These are phyloP conservation scores for Carterocephalus palaemon DNA, from an alignment of 2,888 invertebrate species.

Conservation along the genomic window DNA sequence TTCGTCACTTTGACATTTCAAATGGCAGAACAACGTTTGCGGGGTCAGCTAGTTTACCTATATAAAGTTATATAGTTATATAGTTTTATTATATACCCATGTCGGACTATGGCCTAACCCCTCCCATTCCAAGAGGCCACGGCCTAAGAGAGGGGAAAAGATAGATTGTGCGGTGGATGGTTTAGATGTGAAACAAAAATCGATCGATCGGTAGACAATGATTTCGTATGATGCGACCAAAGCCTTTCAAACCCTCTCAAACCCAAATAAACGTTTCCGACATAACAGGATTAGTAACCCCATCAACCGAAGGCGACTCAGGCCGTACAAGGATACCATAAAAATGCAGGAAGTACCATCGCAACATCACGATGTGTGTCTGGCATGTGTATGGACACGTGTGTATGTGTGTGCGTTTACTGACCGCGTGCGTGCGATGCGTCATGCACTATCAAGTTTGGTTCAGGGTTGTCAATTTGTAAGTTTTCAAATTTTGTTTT, in stretches of 20 bases:
- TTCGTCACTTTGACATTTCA: too few relatives aligned
- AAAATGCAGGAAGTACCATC: slow-evolving; percentile 50
- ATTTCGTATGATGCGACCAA: too few relatives aligned
- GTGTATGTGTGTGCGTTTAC: slow-evolving; percentile 26
- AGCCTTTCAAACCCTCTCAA: background rate
- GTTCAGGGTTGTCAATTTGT: slow-evolving; percentile 39
- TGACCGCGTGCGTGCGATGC: slow-evolving; percentile 45
- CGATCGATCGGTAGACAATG: too few relatives aligned
- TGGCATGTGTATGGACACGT: slow-evolving; percentile 22
- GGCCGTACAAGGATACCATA: slow-evolving; percentile 46
- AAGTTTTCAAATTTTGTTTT: slow-evolving; percentile 4
- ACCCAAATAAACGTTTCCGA: background rate
- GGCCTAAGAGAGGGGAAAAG: too few relatives aligned
- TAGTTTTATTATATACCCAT: too few relatives aligned
- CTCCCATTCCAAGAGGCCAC: too few relatives aligned
- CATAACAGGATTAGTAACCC: background rate
- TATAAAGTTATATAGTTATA: too few relatives aligned
- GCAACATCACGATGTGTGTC: slow-evolving; percentile 15
- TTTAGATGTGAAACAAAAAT: too few relatives aligned
- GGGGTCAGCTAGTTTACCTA: too few relatives aligned
- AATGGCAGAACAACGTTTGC: too few relatives aligned
- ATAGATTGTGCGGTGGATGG: too few relatives aligned
- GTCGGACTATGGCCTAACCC: too few relatives aligned
- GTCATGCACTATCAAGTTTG: slow-evolving; percentile 58
- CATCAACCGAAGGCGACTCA: background rate